phyloP scores from a whole-genome alignment of 1,140 invertebrate genomes.

The Pygmarrhopalites habei region DNA sequence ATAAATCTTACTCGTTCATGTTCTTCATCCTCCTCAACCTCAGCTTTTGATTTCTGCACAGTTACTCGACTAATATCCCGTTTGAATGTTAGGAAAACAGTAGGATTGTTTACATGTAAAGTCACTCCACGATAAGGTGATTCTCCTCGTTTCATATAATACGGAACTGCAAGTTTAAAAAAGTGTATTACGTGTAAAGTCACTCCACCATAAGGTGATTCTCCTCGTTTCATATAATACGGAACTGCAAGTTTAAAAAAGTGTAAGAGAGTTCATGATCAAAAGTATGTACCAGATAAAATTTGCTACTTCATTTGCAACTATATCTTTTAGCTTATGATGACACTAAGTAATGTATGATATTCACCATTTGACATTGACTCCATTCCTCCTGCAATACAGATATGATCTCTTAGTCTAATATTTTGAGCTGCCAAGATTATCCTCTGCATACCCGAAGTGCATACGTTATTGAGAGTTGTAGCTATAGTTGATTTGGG shows the following conservation, averaged over 20 bases:
- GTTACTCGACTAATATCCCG: slow-evolving; percentile 80
- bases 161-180: no score
- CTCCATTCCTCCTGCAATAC: slow-evolving; percentile 91
- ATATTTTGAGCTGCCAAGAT: slow-evolving; percentile 85
- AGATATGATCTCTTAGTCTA: slow-evolving; percentile 73
- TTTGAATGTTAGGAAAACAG: slow-evolving; percentile 52
- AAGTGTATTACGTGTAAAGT: slow-evolving; percentile 42
- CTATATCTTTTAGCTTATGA: no score
- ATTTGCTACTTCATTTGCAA: no score
- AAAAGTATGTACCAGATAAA: no score
- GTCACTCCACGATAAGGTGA: slow-evolving; percentile 87
- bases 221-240: slow-evolving; percentile 82
- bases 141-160: slow-evolving; percentile 79
- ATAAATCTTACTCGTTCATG: slow-evolving; percentile 90
- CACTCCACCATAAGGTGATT: slow-evolving; percentile 88
- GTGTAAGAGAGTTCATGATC: no score
- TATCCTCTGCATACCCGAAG: slow-evolving; percentile 95
- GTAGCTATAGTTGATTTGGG: slow-evolving; percentile 83
- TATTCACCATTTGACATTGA: slow-evolving; percentile 85
- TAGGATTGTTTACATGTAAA: neutral
- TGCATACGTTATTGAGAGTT: slow-evolving; percentile 97
- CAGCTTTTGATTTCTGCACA: slow-evolving; percentile 66
- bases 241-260: no score
- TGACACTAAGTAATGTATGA: no score
- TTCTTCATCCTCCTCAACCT: slow-evolving; percentile 87